Evolutionary conservation across 2,113 vertebrate genomes (phyloP).

Genomic region (Brienomyrus longianalis): DNA sequence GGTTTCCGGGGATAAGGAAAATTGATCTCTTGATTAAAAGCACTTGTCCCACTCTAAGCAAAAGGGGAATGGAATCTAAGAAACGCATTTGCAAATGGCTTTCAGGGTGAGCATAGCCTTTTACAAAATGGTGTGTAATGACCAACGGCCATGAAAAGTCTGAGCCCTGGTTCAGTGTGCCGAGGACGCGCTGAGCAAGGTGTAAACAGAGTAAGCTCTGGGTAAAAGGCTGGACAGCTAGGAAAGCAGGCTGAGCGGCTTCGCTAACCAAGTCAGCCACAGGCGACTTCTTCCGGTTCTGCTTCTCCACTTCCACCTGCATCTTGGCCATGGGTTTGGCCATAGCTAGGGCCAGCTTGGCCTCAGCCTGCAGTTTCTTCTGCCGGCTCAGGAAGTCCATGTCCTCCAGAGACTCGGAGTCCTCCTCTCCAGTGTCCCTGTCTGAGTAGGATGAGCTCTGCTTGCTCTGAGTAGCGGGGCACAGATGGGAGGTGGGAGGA

Average conservation of each 20-base stretch:
- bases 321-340: slow-evolving; percentile 99
- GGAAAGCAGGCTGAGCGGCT: not conserved
- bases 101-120: not conserved
- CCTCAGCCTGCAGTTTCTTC: slow-evolving; percentile 94
- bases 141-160: not conserved
- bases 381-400: slow-evolving; percentile 95
- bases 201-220: not conserved
- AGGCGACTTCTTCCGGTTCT: slow-evolving; percentile 96
- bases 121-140: not conserved
- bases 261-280: slow-evolving; percentile 88
- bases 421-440: slow-evolving; percentile 92
- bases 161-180: not conserved
- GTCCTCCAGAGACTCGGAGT: slow-evolving; percentile 91
- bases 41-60: slow-evolving; percentile 31
- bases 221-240: not conserved
- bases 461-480: slow-evolving; percentile 71
- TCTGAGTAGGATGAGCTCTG: slow-evolving; percentile 98
- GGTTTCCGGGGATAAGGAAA: slow-evolving; percentile 50
- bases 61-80: slow-evolving; percentile 31
- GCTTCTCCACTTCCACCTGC: slow-evolving; percentile 98
- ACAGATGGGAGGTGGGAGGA: not conserved
- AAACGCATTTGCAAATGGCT: slow-evolving; percentile 36
- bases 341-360: slow-evolving; percentile 95
- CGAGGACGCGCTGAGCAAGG: not conserved
- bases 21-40: slow-evolving; percentile 54